phyloP scores from a whole-genome alignment of 1,140 invertebrate genomes.

The Aphelinus atriplicis region DNA sequence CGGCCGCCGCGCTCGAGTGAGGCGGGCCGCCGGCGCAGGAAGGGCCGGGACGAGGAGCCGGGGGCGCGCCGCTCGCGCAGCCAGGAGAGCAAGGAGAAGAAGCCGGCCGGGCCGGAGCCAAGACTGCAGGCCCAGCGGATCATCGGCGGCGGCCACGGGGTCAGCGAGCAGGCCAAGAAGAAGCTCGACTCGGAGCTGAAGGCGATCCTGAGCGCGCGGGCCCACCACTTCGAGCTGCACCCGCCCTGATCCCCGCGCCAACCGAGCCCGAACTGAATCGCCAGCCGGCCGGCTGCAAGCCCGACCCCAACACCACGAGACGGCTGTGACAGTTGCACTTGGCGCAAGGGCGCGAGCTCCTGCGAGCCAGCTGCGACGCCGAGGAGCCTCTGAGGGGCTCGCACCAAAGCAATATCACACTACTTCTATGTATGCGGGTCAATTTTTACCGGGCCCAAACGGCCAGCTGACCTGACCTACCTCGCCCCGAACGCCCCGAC shows the following conservation, averaged over 20 bases:
- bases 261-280: neutral
- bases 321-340: no score
- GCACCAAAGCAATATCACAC: conserved; percentile 65
- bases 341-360: no score
- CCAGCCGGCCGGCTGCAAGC: neutral
- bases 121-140: conserved; percentile 58
- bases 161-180: conserved; percentile 23
- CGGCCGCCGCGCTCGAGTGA: conserved; percentile 19
- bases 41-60: conserved; percentile 46
- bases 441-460: conserved; percentile 55
- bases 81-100: conserved; percentile 59
- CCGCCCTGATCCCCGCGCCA: conserved; percentile 60
- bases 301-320: no score
- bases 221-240: conserved; percentile 64
- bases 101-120: conserved; percentile 51
- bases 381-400: conserved; percentile 64
- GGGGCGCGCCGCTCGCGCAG: conserved; percentile 58
- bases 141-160: conserved; percentile 53
- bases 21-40: conserved; percentile 43
- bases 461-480: no score
- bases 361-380: neutral
- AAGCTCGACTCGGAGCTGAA: conserved; percentile 64
- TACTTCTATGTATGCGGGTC: conserved; percentile 57
- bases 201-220: conserved; percentile 62
- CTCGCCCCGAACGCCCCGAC: no score